These are phyloP conservation scores for Hyperopisus bebe DNA, from an alignment of 2,113 vertebrate species.

Conservation along the genomic window DNA sequence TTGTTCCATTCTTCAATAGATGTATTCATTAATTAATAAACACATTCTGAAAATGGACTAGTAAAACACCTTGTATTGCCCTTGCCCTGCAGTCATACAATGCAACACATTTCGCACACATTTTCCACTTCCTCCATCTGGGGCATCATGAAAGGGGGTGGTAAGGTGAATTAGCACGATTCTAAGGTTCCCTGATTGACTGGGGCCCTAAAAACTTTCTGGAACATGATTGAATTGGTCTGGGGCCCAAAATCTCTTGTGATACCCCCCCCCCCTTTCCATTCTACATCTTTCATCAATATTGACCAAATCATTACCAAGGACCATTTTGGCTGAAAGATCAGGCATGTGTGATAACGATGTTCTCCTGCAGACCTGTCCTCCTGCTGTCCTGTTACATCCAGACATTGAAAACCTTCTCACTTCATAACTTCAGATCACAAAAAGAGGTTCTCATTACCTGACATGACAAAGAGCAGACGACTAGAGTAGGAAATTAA, in stretches of 20 bases:
- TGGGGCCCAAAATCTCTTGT: not conserved
- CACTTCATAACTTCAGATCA: not conserved
- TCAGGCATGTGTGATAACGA: not conserved
- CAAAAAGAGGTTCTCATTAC: not conserved
- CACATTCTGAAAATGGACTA: not conserved
- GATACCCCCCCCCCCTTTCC: not conserved
- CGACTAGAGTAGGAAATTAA: not conserved
- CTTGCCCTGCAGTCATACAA: not conserved
- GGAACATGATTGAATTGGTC: not conserved
- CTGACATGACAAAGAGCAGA: not conserved
- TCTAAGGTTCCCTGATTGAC: not conserved
- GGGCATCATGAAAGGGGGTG: not conserved
- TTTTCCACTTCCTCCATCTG: not conserved
- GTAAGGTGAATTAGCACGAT: too few species aligned
- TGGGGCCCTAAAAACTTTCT: not conserved
- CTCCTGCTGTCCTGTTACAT: not conserved
- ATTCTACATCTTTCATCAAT: not conserved
- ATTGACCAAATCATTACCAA: not conserved
- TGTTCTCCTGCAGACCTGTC: not conserved
- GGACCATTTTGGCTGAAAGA: not conserved
- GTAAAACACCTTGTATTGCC: not conserved
- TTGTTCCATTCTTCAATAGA: not conserved
- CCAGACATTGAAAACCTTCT: not conserved
- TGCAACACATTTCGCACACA: not conserved
- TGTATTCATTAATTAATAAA: not conserved